Evolutionary conservation across 2,113 vertebrate species (phyloP), one percentile per base, ranked within the genome.

Genomic region (Triplophysa siluroides): DNA sequence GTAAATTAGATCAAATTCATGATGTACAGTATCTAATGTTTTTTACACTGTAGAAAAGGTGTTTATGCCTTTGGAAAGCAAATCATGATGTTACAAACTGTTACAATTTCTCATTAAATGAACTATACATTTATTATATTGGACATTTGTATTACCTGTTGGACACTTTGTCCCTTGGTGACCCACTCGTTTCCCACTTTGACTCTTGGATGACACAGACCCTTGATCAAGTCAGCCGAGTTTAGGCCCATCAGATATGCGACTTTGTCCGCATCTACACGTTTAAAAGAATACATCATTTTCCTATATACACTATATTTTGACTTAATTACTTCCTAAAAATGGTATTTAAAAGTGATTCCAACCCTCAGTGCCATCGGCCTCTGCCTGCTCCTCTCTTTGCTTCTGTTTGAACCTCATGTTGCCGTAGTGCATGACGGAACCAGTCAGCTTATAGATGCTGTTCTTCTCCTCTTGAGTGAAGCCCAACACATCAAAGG

Each of bases 401-500:
- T 94, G 93, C 78, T 94, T 94, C 85, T 92, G 90, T 84, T 94
- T 94, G 85, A 91, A 94, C 85, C 89, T 94, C 93, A 94, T 94
- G 85, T 94, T 94, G 5, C 93, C 93, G 0, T 90, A 92, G 83
- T 94, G 93, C 93, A 94, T 94, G 82, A 94, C 93, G 89, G 93
- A 89, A 0, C 92, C 92, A 0, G 86, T 93, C 79, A 94, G 81
- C 86, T 94, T 93, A 79, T 94, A 92, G 43, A 92, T 77, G 0
- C 92, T 88, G 0, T 87, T 87, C 76, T 94, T 94, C 81, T 94
- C 94, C 68, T 95, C 94, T 21, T 86, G 18, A 6, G 91, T 94
- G 85, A 95, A 96, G 81, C 94, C 93, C 83, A 96, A 87, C 50
- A 96, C 93, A 8, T 96, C 94, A 81, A 91, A 92, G 16, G 90